Conservation (phyloP, 2,797 vertebrate genomes). For the Neosilurus hyrtlii region DNA sequence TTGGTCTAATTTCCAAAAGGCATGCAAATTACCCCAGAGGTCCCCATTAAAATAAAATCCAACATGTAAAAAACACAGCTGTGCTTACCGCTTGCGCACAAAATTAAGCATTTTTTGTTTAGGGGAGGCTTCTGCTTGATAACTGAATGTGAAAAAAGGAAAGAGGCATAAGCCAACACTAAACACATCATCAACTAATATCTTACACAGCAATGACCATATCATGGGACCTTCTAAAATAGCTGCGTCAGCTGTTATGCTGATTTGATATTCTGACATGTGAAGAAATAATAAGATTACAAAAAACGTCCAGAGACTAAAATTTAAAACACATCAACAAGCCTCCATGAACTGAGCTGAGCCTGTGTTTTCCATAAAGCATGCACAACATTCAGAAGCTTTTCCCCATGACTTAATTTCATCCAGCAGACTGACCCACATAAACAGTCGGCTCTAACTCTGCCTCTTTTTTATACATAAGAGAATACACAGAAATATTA, state of each 20-base stretch:
- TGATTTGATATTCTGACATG: conserved; percentile 19
- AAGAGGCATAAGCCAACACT: conserved; percentile 58
- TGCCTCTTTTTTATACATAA: neutral
- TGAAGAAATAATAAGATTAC: conserved; percentile 18
- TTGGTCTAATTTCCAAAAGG: conserved; percentile 43
- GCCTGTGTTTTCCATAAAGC: conserved; percentile 27
- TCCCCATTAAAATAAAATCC: conserved; percentile 61
- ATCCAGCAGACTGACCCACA: conserved; percentile 18
- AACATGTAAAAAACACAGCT: conserved; percentile 61
- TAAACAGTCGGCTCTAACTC: conserved; percentile 22
- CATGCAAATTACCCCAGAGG: conserved; percentile 56
- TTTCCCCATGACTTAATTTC: conserved; percentile 28
- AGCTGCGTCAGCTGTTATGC: conserved; percentile 5
- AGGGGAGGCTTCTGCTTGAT: conserved; percentile 75
- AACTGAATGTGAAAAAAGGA: conserved; percentile 75
- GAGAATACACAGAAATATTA: conserved; percentile 35
- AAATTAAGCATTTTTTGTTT: conserved; percentile 79
- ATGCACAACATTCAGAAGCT: conserved; percentile 19
- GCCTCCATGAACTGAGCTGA: neutral
- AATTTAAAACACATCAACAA: conserved; percentile 20
- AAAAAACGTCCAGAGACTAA: neutral
- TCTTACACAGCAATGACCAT: conserved; percentile 39
- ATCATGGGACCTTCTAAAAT: conserved; percentile 25
- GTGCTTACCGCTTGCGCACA: conserved; percentile 78
- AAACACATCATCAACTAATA: conserved; percentile 49